phyloP scores from a whole-genome alignment of 2,888 invertebrate genomes.

The Apodemia zela region DNA sequence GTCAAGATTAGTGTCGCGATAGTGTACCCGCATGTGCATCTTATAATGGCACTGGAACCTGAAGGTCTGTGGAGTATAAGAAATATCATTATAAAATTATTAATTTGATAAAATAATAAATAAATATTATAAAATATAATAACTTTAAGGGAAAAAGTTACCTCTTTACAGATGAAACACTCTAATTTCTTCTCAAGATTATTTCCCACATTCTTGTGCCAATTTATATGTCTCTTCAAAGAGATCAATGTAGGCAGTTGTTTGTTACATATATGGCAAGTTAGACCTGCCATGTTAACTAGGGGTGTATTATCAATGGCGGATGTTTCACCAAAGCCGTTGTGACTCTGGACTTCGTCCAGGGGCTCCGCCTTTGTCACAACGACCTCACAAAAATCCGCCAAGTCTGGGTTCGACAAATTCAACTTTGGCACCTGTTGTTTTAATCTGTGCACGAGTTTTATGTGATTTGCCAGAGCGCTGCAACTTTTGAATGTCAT shows the following conservation, averaged over 20 bases:
- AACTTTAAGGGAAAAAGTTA: slow-evolving; percentile 33
- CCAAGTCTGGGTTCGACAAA: slow-evolving; percentile 46
- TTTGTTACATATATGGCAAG: slow-evolving; percentile 69
- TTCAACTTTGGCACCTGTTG: slow-evolving; percentile 43
- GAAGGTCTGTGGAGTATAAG: slow-evolving; percentile 53
- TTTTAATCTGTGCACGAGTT: slow-evolving; percentile 58
- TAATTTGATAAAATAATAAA: neutral
- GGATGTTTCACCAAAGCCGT: slow-evolving; percentile 65
- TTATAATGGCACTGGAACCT: slow-evolving; percentile 67
- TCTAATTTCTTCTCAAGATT: slow-evolving; percentile 57
- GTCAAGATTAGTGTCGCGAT: slow-evolving; percentile 60
- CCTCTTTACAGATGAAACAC: slow-evolving; percentile 71
- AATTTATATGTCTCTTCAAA: slow-evolving; percentile 68
- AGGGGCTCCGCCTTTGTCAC: slow-evolving; percentile 77
- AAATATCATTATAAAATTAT: neutral
- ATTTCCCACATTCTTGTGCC: slow-evolving; percentile 67
- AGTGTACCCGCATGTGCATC: slow-evolving; percentile 69
- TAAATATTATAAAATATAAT: neutral
- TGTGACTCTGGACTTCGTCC: slow-evolving; percentile 72
- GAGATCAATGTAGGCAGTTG: slow-evolving; percentile 65
- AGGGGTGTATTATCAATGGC: slow-evolving; percentile 35
- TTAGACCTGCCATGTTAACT: slow-evolving; percentile 60
- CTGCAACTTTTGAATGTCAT: slow-evolving; percentile 66
- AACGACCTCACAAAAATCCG: slow-evolving; percentile 81
- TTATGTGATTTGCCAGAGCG: slow-evolving; percentile 63